A percentile compares a stretch with the other conserved stretches of the same genome.
These are phyloP conservation scores for Eurois occulta DNA, from an alignment of 2,888 invertebrate genomes.

Conservation along the genomic window DNA sequence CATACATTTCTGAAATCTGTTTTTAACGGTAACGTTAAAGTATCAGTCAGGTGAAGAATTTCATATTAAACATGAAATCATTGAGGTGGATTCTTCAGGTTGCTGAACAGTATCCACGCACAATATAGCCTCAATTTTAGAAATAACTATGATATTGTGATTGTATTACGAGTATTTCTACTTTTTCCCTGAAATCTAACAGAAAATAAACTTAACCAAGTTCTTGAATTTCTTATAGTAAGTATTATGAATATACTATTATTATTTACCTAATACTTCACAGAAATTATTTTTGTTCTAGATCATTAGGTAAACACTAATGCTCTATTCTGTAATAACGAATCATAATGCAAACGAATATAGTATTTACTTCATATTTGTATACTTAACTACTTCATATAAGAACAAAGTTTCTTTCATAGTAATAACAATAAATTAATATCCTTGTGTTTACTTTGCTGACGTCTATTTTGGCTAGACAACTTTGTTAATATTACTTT, in stretches of 20 bases:
- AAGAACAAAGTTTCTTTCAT: neutral
- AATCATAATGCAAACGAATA: neutral
- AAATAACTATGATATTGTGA: neutral
- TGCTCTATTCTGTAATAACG: conserved; percentile 16
- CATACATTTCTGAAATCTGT: too few relatives aligned
- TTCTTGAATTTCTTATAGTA: neutral
- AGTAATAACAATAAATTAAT: neutral
- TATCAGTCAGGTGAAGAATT: neutral
- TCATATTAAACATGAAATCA: too few relatives aligned
- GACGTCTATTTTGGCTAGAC: neutral
- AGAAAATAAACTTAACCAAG: neutral
- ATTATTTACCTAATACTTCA: neutral
- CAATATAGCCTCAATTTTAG: too few relatives aligned
- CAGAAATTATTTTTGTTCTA: conserved; percentile 1
- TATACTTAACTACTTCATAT: neutral
- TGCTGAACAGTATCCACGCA: too few relatives aligned
- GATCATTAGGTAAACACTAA: conserved; percentile 16
- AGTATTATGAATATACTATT: too few relatives aligned
- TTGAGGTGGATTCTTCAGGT: neutral
- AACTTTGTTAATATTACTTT: neutral
- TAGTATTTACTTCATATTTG: conserved; percentile 13
- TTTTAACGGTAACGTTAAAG: neutral
- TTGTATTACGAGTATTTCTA: neutral
- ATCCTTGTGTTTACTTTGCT: neutral
- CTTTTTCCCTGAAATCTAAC: neutral